Evolutionary conservation across 2,113 vertebrate genomes (phyloP), one percentile per base, ranked within the genome.

Genomic region (Cephalopterus ornatus): DNA sequence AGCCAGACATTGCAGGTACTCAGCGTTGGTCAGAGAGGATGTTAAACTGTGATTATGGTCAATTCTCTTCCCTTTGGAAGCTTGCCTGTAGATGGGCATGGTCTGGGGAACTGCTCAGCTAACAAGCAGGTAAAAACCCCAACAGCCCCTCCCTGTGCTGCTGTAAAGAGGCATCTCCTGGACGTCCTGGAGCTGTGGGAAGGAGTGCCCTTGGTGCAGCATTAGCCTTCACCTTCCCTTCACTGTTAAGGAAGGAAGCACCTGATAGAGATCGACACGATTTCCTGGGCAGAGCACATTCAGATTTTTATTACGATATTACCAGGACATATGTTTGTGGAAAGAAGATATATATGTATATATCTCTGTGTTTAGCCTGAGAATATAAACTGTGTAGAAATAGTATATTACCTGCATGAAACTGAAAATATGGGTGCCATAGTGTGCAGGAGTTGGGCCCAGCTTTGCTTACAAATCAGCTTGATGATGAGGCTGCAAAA

Each of bases 391-490:
- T 74, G 37, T 46, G 70, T 71, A 66, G 74, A 88, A 96, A 95
- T 73, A 92, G 92, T 94, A 81, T 95, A 97, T 97, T 95, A 92
- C 89, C 92, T 93, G 93, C 93, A 97, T 89, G 95, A 95, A 96
- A 85, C 70, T 77, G 94, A 90, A 94, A 96, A 88, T 93, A 92
- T 59, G 81, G 96, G 86, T 94, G 94, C 91, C 91, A 88, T 14
- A 61, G 93, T 42, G 71, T 89, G 91, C 66, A 80, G 93, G 92
- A 94, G 72, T 66, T 91, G 56, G 92, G 91, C 90, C 87, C 75
- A 80, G 96, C 94, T 96, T 97, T 97, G 93, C 83, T 97, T 95
- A 97, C 87, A 98, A 97, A 94, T 97, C 95, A 97, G 97, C 95
- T 58, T 92, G 91, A 94, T 97, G 84, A 97, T 94, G 95, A 97